These are phyloP conservation scores for Allobates femoralis DNA, from an alignment of 2,797 vertebrate genomes.

Conservation along the genomic window DNA sequence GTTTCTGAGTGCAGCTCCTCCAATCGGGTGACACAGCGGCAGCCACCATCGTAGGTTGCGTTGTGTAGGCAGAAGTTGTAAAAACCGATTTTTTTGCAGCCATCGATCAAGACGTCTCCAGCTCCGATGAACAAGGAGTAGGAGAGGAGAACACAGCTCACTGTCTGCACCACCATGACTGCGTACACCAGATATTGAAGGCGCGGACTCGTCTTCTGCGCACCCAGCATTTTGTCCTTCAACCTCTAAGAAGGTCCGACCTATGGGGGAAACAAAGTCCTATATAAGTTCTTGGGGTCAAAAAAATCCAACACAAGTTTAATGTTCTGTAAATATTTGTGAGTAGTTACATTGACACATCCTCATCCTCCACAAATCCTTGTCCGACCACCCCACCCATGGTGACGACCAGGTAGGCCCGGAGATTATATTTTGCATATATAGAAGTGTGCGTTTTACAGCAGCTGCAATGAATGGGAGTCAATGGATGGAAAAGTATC, in stretches of 20 bases:
- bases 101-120: conserved; percentile 15
- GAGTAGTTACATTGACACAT: background rate
- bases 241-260: background rate
- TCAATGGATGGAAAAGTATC: no score
- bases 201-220: background rate
- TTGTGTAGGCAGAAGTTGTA: conserved; percentile 43
- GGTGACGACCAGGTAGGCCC: background rate
- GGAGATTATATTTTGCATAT: no score
- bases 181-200: background rate
- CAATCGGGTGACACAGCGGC: background rate
- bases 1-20: background rate
- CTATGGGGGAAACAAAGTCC: background rate
- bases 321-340: background rate
- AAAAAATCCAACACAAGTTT: no score
- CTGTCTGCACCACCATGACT: background rate
- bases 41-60: background rate
- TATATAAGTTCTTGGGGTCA: background rate
- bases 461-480: no score
- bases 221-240: background rate
- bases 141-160: background rate
- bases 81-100: conserved; percentile 50
- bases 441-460: no score
- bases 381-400: background rate
- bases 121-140: conserved; percentile 30
- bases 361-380: background rate